A percentile compares a stretch with the other conserved stretches of the same genome.
phyloP scores from a whole-genome alignment of 2,797 vertebrate species.

The Gymnothorax javanicus region DNA sequence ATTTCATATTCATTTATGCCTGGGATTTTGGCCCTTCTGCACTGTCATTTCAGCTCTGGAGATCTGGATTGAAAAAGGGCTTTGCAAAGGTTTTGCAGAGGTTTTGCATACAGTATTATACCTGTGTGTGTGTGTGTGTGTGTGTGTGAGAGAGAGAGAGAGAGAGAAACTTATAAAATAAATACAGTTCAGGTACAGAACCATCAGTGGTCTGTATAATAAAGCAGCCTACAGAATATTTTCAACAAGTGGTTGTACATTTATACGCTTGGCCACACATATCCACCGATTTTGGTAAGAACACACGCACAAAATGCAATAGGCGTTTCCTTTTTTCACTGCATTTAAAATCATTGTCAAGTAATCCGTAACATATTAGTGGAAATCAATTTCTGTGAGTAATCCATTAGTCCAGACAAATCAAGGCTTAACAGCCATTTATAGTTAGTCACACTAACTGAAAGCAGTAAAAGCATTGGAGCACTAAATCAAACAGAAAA shows the following conservation, averaged over 20 bases:
- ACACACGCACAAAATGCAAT: neutral
- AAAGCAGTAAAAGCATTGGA: conserved; percentile 4
- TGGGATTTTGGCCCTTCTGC: neutral
- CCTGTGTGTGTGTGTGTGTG: neutral
- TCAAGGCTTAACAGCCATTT: neutral
- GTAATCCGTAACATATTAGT: conserved; percentile 7
- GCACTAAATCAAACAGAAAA: neutral
- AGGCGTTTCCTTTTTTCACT: neutral
- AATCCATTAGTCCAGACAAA: neutral
- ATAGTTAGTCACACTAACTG: neutral
- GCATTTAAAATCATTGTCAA: neutral
- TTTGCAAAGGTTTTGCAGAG: neutral
- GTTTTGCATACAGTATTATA: neutral
- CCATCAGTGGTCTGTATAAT: neutral
- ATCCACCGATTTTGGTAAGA: neutral
- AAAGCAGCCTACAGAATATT: neutral
- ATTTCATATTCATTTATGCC: conserved; percentile 5
- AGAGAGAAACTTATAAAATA: neutral
- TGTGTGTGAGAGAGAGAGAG: neutral
- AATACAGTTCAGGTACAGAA: neutral
- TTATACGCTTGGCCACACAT: neutral
- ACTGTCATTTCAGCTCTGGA: neutral
- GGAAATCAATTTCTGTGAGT: neutral
- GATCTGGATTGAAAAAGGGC: neutral
- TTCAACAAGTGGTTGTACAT: neutral